These are phyloP conservation scores for Dryocosmus kuriphilus DNA, from an alignment of 2,888 invertebrate genomes.

Conservation along the genomic window DNA sequence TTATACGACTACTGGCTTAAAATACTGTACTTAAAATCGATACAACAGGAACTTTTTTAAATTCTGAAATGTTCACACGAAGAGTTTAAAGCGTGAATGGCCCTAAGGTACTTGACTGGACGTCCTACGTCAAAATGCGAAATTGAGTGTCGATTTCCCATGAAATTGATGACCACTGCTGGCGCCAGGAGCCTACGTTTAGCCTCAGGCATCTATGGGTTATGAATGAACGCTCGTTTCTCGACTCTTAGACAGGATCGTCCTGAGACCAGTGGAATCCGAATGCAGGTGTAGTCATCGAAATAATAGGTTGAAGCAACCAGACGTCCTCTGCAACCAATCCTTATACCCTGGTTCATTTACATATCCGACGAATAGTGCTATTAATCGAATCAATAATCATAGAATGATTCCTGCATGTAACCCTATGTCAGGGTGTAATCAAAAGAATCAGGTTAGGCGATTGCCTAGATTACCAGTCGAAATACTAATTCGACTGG, in stretches of 20 bases:
- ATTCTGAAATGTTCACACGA: slow-evolving; percentile 11
- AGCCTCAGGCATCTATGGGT: slow-evolving; percentile 64
- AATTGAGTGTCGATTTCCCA: slow-evolving; percentile 74
- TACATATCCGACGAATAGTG: slow-evolving; percentile 21
- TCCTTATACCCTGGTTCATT: not conserved
- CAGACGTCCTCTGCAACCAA: slow-evolving; percentile 17
- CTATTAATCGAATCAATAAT: slow-evolving; percentile 38
- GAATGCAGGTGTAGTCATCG: slow-evolving; percentile 30
- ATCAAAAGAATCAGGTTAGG: slow-evolving; percentile 19
- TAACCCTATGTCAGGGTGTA: not conserved
- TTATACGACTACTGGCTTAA: not conserved
- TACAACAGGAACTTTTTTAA: not conserved
- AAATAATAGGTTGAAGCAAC: slow-evolving; percentile 28
- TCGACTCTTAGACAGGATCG: slow-evolving; percentile 53
- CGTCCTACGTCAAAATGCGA: slow-evolving; percentile 72
- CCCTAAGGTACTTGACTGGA: slow-evolving; percentile 54
- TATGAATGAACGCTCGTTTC: slow-evolving; percentile 67
- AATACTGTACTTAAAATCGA: not conserved
- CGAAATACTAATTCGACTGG: not conserved
- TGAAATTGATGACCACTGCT: slow-evolving; percentile 74
- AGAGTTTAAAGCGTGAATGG: slow-evolving; percentile 9
- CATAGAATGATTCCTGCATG: slow-evolving; percentile 39
- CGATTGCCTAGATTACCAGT: not conserved
- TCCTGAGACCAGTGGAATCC: slow-evolving; percentile 48
- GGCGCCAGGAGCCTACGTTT: slow-evolving; percentile 65